phyloP scores from a whole-genome alignment of 2,113 vertebrate genomes.

The Chascanopsetta lugubris region DNA sequence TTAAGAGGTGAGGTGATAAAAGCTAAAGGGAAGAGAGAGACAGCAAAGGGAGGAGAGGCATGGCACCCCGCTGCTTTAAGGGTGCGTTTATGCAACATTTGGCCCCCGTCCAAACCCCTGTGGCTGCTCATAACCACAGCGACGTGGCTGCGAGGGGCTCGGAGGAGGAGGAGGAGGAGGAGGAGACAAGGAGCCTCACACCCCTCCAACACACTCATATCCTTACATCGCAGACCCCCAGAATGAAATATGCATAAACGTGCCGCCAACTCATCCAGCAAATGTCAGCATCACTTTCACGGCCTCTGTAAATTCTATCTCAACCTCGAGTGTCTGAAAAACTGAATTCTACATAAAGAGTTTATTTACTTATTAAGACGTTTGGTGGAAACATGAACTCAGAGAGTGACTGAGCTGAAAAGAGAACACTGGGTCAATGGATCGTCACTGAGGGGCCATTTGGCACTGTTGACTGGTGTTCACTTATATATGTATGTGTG shows the following conservation, averaged over 20 bases:
- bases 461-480: slow-evolving; percentile 23
- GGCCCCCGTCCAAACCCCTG: slow-evolving; percentile 55
- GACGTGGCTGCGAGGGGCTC: slow-evolving; percentile 49
- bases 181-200: background rate
- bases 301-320: background rate
- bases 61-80: slow-evolving; percentile 60
- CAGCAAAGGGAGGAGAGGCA: slow-evolving; percentile 17
- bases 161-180: background rate
- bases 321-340: background rate
- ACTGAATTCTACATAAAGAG: too few relatives aligned
- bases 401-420: slow-evolving; percentile 44
- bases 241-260: slow-evolving; percentile 16
- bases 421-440: slow-evolving; percentile 25
- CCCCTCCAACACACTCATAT: slow-evolving; percentile 15
- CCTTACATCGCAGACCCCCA: slow-evolving; percentile 18
- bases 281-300: background rate
- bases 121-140: slow-evolving; percentile 34
- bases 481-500: slow-evolving; percentile 44
- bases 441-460: slow-evolving; percentile 30
- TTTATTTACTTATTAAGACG: slow-evolving; percentile 39
- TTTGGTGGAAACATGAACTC: slow-evolving; percentile 47
- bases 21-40: slow-evolving; percentile 23
- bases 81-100: slow-evolving; percentile 61
- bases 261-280: background rate
- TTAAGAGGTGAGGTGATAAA: slow-evolving; percentile 40